Percentiles rank a stretch among this genome's conserved stretches.
These are phyloP conservation scores for Odontophorus gujanensis DNA, from an alignment of 2,113 vertebrate species.

Conservation along the genomic window DNA sequence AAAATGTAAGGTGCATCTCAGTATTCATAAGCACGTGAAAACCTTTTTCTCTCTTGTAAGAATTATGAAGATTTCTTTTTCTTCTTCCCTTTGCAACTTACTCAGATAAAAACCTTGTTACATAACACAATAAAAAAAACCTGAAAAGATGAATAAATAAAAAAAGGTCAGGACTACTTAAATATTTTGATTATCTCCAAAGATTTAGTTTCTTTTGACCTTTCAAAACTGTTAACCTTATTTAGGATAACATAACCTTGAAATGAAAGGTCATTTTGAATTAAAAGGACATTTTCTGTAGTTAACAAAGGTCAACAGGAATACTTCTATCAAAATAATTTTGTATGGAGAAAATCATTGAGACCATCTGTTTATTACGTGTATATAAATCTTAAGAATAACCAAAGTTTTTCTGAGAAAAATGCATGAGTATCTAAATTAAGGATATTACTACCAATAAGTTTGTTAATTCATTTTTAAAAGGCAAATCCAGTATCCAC, in stretches of 20 bases:
- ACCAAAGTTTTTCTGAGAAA: neutral
- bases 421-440: neutral
- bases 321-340: neutral
- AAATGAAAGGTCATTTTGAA: neutral
- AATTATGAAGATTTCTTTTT: neutral
- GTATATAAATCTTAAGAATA: neutral
- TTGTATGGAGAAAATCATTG: neutral
- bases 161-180: neutral
- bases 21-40: neutral
- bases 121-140: neutral
- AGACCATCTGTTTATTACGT: neutral
- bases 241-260: neutral
- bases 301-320: constrained; percentile 34
- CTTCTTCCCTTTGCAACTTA: neutral
- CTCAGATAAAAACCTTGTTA: neutral
- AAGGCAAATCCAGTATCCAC: neutral
- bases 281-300: constrained; percentile 5
- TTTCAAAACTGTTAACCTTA: constrained; percentile 27
- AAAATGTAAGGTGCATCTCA: neutral
- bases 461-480: neutral
- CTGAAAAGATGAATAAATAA: neutral
- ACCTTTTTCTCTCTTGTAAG: neutral
- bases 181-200: constrained; percentile 15
- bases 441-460: neutral
- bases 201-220: neutral